These are phyloP conservation scores for Lypha dubia DNA, from an alignment of 2,888 invertebrate species.

Conservation along the genomic window DNA sequence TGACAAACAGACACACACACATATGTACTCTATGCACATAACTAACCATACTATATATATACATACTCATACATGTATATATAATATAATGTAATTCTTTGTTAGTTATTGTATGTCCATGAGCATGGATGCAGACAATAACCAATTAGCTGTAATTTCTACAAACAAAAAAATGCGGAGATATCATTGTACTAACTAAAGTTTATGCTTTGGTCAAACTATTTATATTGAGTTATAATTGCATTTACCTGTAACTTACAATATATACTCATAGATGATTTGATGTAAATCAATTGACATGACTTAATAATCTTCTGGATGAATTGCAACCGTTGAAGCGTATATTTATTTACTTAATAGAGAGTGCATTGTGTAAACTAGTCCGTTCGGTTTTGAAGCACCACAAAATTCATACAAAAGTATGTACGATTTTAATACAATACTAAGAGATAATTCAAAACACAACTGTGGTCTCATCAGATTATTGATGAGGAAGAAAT, in stretches of 20 bases:
- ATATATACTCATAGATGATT: neutral
- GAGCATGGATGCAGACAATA: constrained; percentile 54
- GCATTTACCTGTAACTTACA: constrained; percentile 35
- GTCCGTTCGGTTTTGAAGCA: neutral
- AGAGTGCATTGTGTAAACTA: neutral
- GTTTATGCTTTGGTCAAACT: constrained; percentile 21
- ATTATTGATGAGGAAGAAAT: too few species aligned
- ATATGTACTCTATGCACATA: neutral
- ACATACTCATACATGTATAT: neutral
- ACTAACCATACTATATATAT: neutral
- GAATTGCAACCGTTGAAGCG: neutral
- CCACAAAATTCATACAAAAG: too few species aligned
- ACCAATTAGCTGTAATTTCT: constrained; percentile 63
- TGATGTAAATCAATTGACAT: neutral
- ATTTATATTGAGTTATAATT: constrained; percentile 51
- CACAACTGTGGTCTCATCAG: too few species aligned
- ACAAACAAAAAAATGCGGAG: constrained; percentile 22
- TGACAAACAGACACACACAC: constrained; percentile 15
- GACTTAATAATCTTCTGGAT: constrained; percentile 12
- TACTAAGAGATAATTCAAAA: too few species aligned
- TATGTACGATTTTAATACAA: too few species aligned
- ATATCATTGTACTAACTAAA: constrained; percentile 44
- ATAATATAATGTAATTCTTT: constrained; percentile 12
- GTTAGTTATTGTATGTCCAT: too few species aligned
- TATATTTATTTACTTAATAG: neutral